Conservation (phyloP, 35 echinoderm and acorn worm genomes). For the Strongylocentrotus purpuratus region DNA sequence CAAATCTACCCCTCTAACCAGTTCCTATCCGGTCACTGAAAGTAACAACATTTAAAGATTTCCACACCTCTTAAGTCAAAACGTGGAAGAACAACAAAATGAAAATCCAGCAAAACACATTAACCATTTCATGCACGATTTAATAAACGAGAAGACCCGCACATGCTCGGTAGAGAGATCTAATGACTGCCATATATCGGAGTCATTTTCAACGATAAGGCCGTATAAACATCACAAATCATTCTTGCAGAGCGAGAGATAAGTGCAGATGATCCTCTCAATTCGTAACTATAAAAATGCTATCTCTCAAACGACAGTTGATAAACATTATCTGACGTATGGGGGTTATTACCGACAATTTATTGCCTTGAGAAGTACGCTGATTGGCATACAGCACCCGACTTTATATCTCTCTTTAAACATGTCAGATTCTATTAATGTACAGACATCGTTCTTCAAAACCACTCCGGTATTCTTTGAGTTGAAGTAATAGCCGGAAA, state of each 20-base stretch:
- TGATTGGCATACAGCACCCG: not conserved
- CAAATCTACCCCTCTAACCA: slow-evolving; percentile 8
- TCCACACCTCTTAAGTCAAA: not conserved
- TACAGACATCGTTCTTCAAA: not conserved
- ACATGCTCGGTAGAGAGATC: not conserved
- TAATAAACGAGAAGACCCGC: not conserved
- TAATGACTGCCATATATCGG: not conserved
- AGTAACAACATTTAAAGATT: not conserved
- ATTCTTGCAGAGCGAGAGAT: not conserved
- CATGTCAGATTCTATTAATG: not conserved
- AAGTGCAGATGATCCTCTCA: not conserved
- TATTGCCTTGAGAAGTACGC: not conserved
- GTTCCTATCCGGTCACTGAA: not conserved
- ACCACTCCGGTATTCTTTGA: not conserved
- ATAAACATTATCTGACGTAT: slow-evolving; percentile 12
- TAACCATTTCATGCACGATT: not conserved
- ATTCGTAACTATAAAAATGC: not conserved
- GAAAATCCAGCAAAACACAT: not conserved
- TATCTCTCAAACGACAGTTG: not conserved
- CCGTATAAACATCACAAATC: slow-evolving; percentile 4
- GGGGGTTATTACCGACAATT: not conserved
- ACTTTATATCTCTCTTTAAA: not conserved
- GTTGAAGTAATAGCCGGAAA: not conserved
- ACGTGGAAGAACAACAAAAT: slow-evolving; percentile 1
- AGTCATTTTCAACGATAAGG: not conserved